Percentiles rank a stretch among this genome's conserved stretches.
Evolutionary conservation across 2,888 invertebrate species (phyloP).

Genomic region (Drosophila neoperkinsi): DNA sequence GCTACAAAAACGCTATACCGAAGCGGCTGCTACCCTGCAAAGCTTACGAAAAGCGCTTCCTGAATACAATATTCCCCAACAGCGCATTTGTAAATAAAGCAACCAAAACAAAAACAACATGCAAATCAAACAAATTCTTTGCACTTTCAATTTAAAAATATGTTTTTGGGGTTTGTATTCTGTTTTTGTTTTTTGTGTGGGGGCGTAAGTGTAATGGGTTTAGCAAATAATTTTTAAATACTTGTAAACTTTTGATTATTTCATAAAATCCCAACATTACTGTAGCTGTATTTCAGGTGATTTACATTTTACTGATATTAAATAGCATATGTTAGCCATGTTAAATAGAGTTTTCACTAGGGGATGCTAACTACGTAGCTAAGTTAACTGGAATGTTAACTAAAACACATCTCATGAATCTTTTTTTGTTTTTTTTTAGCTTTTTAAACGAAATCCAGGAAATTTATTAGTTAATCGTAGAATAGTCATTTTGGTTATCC

Average conservation of each 20-base stretch:
- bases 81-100: conserved; percentile 50
- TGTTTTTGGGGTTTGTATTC: conserved; percentile 10
- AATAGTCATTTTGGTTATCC: background rate
- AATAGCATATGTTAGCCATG: background rate
- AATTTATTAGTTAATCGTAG: background rate
- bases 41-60: conserved; percentile 47
- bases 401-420: background rate
- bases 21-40: conserved; percentile 65
- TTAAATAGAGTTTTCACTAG: background rate
- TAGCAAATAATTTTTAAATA: background rate
- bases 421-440: background rate
- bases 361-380: background rate
- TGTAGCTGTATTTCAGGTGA: background rate
- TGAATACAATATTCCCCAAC: conserved; percentile 27
- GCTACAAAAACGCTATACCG: conserved; percentile 30
- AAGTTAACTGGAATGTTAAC: background rate
- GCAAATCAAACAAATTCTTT: conserved; percentile 39
- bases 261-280: background rate
- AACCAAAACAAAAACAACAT: conserved; percentile 21
- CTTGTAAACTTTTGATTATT: background rate
- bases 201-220: background rate
- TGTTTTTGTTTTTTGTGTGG: background rate
- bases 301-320: background rate
- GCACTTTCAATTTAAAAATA: conserved; percentile 44
- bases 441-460: background rate